Base-by-base conservation (phyloP, 1,140 invertebrate genomes). In the Drosophila repleta region DNA sequence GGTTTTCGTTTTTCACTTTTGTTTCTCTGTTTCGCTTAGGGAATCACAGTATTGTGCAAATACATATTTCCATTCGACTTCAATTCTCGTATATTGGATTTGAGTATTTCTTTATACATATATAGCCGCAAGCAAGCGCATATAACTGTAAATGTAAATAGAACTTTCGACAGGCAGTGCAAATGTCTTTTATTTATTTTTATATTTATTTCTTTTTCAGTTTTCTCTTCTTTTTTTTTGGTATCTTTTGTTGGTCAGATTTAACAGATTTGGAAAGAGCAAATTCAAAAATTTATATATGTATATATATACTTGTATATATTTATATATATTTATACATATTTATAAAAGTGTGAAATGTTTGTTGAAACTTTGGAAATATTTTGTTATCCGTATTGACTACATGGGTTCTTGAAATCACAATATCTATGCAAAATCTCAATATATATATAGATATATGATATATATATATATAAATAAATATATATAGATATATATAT, bases 11-110 rank as follows among this genome's bases (percentile, higher is more conserved):
- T 39, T 10, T 43, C 61, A 51, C 62, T 29, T 63, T 41, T 55
- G 60, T 3, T 63, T 39, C 10, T 6, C 29, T 21, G 39, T 74
- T 41, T 61, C 52, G 67, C 18, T 71, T 74, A 79, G 70, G 81
- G 81, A 80, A 84, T 84, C 81, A 85, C 81, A 85, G 81, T 77
- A 80, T 80, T 80, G 81, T 84, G 80, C 76, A 83, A 73, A 79
- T 76, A 58, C 83, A 68, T 60, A 43, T 51, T 63, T 52, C n/a
- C 29, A 79, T 7, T 7, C n/a, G 37, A 39, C n/a, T 24, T 24
- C 21, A 3, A 24, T 24, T 4, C 21, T 24, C 4, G 21, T 24
- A 24, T 24, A 24, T 24, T 24, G 21, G 21, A 24, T 24, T 24
- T 24, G 21, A 24, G 4, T 24, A 24, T 24, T 24, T 24, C 21